A percentile compares a stretch with the other conserved stretches of the same genome.
Conservation (phyloP, 2,888 invertebrate species). For the Andrena bicolor region DNA sequence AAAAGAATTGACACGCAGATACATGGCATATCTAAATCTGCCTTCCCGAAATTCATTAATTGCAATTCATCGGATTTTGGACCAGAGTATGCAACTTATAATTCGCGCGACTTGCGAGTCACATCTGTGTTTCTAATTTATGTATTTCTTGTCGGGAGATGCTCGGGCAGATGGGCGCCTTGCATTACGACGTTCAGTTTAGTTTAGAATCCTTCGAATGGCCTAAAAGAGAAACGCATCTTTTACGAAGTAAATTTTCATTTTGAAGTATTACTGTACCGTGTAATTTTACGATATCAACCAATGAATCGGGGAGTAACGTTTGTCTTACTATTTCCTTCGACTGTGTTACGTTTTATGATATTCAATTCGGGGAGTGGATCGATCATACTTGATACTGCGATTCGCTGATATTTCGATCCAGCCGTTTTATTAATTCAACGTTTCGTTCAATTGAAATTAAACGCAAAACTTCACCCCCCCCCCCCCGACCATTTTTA, state of each 20-base stretch:
- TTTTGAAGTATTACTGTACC: conserved; percentile 17
- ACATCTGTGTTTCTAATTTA: conserved; percentile 17
- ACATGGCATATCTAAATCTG: conserved; percentile 71
- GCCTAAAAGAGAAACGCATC: conserved; percentile 31
- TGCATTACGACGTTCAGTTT: background rate
- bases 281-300: conserved; percentile 38
- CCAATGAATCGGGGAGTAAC: background rate
- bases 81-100: conserved; percentile 63
- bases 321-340: conserved; percentile 11
- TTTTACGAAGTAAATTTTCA: conserved; percentile 18
- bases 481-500: conserved; percentile 21
- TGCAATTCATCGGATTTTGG: conserved; percentile 60
- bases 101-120: conserved; percentile 26
- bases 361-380: conserved; percentile 21
- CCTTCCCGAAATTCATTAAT: conserved; percentile 60
- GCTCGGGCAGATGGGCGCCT: background rate
- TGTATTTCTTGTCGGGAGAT: background rate
- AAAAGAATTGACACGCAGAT: conserved; percentile 67
- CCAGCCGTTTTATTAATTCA: conserved; percentile 27
- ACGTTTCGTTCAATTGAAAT: conserved; percentile 14
- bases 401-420: background rate
- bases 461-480: conserved; percentile 10
- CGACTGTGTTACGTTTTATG: conserved; percentile 14
- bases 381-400: background rate
- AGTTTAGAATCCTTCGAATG: conserved; percentile 15